Evolutionary conservation across 2,888 invertebrate genomes (phyloP), one percentile per base, ranked within the genome.

Genomic region (Yponomeuta evonymella): DNA sequence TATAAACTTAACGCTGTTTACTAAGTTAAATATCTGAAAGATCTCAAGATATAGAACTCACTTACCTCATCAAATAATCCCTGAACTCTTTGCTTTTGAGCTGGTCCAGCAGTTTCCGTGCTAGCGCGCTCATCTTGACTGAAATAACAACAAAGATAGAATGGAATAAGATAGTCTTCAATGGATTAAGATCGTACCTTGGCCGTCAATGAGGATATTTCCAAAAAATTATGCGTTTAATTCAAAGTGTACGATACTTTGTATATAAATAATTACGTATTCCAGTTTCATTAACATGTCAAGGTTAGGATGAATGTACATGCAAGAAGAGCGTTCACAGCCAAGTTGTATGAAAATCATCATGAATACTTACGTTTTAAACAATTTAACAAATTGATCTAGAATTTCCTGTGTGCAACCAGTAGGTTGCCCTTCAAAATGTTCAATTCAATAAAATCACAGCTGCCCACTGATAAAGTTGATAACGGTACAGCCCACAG

Each of bases 21-120:
- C 5, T 33, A 0, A 33, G 33, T 33, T 1, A 2, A 0, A 33
- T 64, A 70, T 23, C 11, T 33, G 2, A 15, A 30, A 48, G 36
- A 12, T 12, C 10, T 36, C 43, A 43, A 43, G 43, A 8, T 43
- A 43, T 43, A 6, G 8, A 1, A 4, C 15, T 15, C 3, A 75
- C 73, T 76, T 80, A 97, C 97, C 97, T 97, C 96, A 95, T 95
- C 75, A 98, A 94, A 93, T 97, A 98, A 5, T 94, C 93, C 72
- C 97, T 94, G 83, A 97, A 97, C 83, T 98, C 97, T 84, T 96
- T 96, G 81, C 96, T 96, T 87, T 95, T 95, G 43, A 97, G 81
- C 83, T 94, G 94, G 48, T 93, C 90, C 12, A 94, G 70, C 69
- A 95, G 75, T 82, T 93, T 95, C 69, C 75, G 81, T 36, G 75